Base-by-base conservation (phyloP, 2,113 vertebrate species). In the Nettapus auritus region DNA sequence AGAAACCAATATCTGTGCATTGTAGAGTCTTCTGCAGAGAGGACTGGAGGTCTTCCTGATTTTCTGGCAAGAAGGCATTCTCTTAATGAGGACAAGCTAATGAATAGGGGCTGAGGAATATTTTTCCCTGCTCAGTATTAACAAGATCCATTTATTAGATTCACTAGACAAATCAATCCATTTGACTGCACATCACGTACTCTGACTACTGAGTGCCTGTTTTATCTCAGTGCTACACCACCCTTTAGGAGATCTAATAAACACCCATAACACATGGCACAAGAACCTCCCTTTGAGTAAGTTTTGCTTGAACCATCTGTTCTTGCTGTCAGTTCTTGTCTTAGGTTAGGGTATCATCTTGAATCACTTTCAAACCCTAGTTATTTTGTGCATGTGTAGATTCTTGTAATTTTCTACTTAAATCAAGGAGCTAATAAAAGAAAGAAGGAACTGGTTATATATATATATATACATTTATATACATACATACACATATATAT, bases 131-230 rank as follows among this genome's bases (percentile, higher is more conserved):
- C 93, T 96, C 95, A 97, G 81, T 93, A 92, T 97, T 97, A 97
- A 95, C 90, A 95, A 97, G 94, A 92, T 96, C 56, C 95, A 93
- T 97, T 97, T 97, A 97, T 98, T 98, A 98, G 94, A 97, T 97
- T 97, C 90, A 11, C 96, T 90, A 92, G 86, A 95, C 95, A 98
- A 98, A 98, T 98, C 95, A 98, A 94, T 97, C 96, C 83, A 96
- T 98, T 97, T 97, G 96, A 96, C 94, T 98, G 96, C 98, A 96
- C 56, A 15, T 98, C 98, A 98, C 97, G 97, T 93, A 90, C 40
- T 84, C 91, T 82, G 82, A 93, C 93, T 97, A 96, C 93, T 56
- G 95, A 95, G 96, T 91, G 94, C 91, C 94, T 93, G 86, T 92
- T 97, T 96, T 95, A 97, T 97, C 97, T 96, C 42, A 23, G 59